Evolutionary conservation across 2,888 invertebrate genomes (phyloP).

Genomic region (Amblyjoppa proteus): DNA sequence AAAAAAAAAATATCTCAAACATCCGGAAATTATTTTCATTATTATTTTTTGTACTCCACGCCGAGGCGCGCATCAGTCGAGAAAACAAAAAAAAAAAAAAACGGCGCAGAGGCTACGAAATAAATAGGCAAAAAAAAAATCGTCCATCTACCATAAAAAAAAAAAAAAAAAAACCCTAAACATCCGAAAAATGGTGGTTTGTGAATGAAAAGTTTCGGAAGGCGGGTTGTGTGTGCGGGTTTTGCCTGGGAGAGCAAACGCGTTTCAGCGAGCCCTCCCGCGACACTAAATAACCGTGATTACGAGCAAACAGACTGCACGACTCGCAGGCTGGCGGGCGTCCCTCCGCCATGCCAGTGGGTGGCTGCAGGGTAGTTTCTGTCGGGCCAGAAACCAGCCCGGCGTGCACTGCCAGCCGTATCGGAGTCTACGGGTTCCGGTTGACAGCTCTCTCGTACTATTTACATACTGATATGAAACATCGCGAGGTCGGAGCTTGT

Average conservation of each 20-base stretch:
- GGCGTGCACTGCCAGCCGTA: conserved; percentile 35
- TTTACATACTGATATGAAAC: conserved; percentile 74
- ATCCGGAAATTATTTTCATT: background rate
- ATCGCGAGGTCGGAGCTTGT: conserved; percentile 66
- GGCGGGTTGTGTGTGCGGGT: background rate
- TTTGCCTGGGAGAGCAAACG: conserved; percentile 5
- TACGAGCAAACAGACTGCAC: conserved; percentile 66
- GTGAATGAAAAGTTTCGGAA: conserved; percentile 32
- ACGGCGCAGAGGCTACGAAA: background rate
- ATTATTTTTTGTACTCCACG: no score
- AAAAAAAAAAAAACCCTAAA: conserved; percentile 17
- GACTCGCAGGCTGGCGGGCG: conserved; percentile 34
- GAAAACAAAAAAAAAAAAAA: no score
- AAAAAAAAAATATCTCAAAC: background rate
- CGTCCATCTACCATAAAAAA: background rate
- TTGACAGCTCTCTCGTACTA: conserved; percentile 59
- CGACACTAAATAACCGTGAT: conserved; percentile 68
- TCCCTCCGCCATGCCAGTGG: conserved; percentile 2
- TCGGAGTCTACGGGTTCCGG: conserved; percentile 45
- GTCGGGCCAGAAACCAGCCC: conserved; percentile 10
- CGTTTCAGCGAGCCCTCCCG: conserved; percentile 49
- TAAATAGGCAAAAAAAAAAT: conserved; percentile 31
- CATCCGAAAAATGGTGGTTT: conserved; percentile 32
- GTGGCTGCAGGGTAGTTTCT: background rate
- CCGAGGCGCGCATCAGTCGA: background rate